Evolutionary conservation across 2,113 vertebrate species (phyloP), one percentile per base, ranked within the genome.

Genomic region (Plectropomus leopardus): DNA sequence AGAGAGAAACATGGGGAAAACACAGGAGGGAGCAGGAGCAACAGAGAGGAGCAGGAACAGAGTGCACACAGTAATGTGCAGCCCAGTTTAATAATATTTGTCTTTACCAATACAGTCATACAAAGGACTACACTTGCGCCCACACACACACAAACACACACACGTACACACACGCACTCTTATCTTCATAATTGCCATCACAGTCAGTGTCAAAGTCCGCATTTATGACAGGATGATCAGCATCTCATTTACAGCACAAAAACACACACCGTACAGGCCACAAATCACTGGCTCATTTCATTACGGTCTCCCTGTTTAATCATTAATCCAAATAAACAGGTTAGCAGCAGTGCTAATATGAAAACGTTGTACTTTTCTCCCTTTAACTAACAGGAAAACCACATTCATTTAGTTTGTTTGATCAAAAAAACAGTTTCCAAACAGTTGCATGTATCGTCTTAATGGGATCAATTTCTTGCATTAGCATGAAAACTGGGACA

Each of bases 161-260:
- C 51, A 23, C 66, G 63, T n/a, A n/a, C 59, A 75, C 14, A 15
- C 32, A 42, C 19, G 36, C 23, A n/a, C 19, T 28, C 2, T 24
- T 34, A 44, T 70, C 70, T 63, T 53, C 63, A 68, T 34, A 54
- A 7, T 13, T 10, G 1, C 54, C 63, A 58, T 78, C 66, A 78
- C 36, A 80, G 61, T 34, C 42, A 5, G 83, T 78, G 81, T 79
- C 86, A 92, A 88, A 90, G 87, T 92, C 87, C 80, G 50, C 4
- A 2, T 92, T 92, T 90, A 92, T 87, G 87, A 81, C 78, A 30
- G 69, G n/a, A 66, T 47, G 23, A 72, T 63, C 23, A 72, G 14
- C 19, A 42, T 47, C 32, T 21, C 16, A 50, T 15, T 59, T n/a
- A 54, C 45, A 64, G 36, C 28, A 15, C 24, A n/a, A 11, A 54